Evolutionary conservation across 2,888 invertebrate genomes (phyloP).

Genomic region (Latheticus oryzae): DNA sequence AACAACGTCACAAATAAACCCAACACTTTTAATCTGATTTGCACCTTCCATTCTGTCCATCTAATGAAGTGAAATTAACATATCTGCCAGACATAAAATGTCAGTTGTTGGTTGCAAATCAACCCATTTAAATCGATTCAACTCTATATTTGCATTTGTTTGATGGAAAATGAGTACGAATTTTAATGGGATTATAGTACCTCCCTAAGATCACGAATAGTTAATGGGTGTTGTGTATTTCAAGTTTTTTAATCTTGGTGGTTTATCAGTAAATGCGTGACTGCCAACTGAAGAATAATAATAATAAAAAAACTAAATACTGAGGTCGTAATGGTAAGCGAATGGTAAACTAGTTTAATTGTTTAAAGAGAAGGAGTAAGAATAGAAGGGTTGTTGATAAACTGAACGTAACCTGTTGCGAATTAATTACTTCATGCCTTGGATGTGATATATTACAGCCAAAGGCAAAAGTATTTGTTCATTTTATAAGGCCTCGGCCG

Average conservation of each 20-base stretch:
- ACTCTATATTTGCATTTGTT: no score
- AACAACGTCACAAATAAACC: slow-evolving; percentile 14
- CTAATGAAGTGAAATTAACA: slow-evolving; percentile 13
- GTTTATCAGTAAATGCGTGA: slow-evolving; percentile 25
- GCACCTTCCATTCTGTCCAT: slow-evolving; percentile 10
- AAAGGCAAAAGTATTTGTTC: slow-evolving; percentile 3
- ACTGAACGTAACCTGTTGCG: neutral
- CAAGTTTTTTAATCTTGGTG: slow-evolving; percentile 19
- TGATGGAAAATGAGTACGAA: slow-evolving; percentile 9
- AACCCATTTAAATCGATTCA: slow-evolving; percentile 1
- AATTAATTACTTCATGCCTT: slow-evolving; percentile 11
- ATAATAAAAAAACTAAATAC: slow-evolving; percentile 8
- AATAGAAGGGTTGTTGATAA: no score
- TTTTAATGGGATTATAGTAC: slow-evolving; percentile 16
- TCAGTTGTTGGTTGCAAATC: slow-evolving; percentile 1
- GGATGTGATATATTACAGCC: slow-evolving; percentile 14
- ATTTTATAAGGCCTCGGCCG: slow-evolving; percentile 10
- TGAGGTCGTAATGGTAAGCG: neutral
- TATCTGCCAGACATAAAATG: slow-evolving; percentile 1
- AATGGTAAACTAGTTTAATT: slow-evolving; percentile 7
- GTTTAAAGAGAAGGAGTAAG: no score
- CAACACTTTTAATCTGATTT: slow-evolving; percentile 15
- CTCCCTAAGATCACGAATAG: slow-evolving; percentile 29
- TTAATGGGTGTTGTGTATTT: slow-evolving; percentile 21
- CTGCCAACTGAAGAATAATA: slow-evolving; percentile 2